These are phyloP conservation scores for Ailuropoda melanoleuca DNA, from an alignment of 2,113 vertebrate genomes.

Conservation along the genomic window DNA sequence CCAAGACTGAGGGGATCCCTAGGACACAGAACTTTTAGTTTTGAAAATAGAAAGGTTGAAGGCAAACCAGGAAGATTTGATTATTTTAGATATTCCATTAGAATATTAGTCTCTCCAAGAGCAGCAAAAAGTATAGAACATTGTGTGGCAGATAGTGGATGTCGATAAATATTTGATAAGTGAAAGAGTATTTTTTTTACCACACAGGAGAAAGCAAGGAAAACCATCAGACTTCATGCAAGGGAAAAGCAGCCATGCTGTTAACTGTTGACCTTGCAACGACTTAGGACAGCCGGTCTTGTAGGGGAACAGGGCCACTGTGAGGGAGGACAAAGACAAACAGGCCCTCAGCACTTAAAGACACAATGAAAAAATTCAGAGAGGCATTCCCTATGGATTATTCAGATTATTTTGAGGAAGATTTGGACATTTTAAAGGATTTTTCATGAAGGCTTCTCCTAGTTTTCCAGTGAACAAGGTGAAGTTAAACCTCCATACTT, in stretches of 20 bases:
- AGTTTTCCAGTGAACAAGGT: not conserved
- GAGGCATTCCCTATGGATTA: not conserved
- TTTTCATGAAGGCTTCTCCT: not conserved
- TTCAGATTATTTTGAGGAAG: not conserved
- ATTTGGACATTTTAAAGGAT: not conserved
- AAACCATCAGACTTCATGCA: not conserved
- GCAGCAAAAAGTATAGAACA: not conserved
- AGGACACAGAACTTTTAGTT: not conserved
- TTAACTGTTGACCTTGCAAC: not conserved
- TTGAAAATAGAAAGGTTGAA: not conserved
- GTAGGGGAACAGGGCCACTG: too few relatives aligned
- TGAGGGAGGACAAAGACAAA: not conserved
- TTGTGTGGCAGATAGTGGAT: not conserved
- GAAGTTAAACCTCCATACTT: not conserved
- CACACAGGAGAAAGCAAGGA: not conserved
- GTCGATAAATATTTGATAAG: not conserved
- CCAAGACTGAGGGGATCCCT: not conserved
- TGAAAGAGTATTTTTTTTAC: not conserved
- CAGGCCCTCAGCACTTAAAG: not conserved
- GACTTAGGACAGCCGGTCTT: not conserved
- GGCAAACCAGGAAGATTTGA: not conserved
- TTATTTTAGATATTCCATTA: not conserved
- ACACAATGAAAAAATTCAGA: not conserved
- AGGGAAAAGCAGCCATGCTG: not conserved
- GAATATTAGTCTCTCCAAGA: not conserved